Evolutionary conservation across 2,888 invertebrate genomes (phyloP), one percentile per base, ranked within the genome.

Genomic region (Netelia fuscicornis): DNA sequence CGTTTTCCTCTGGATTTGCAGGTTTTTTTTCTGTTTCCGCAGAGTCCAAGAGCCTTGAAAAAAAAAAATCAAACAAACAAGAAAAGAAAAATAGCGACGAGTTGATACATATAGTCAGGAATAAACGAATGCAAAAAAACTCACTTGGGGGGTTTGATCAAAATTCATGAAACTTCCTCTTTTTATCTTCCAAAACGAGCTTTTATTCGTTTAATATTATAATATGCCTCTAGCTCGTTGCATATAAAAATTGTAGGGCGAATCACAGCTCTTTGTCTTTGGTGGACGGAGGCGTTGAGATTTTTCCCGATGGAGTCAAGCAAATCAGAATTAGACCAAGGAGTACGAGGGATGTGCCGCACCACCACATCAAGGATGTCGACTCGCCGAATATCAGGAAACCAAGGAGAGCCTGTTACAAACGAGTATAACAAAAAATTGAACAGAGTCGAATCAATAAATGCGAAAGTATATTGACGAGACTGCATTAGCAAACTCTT

Each of bases 261-360:
- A 67, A 78, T 86, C 74, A 81, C 65, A 76, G 67, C 60, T 72
- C 17, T 76, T 81, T 86, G 70, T 84, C 76, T 76, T 81, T 82
- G 20, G 68, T n/a, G 9, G 78, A 64, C 48, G 77, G 23, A 13
- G 62, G 23, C 20, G 54, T 52, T 23, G 78, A 74, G 13, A 30
- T 20, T 60, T 72, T 82, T 23, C 37, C 25, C 23, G 85, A 23
- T 23, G 88, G 87, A 75, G 91, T 79, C 84, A 88, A 83, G 86
- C 90, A 90, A 5, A 97, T 95, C 79, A 97, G 94, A 30, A 96
- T 93, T 30, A 98, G 94, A 8, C 98, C 98, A 54, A 95, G 89
- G 8, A 97, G 92, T 81, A 98, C 97, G 13, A 97, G 94, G 20
- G 95, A 91, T 5, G 97, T 96, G 0, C 98, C 98, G 10, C 95